A percentile compares a stretch with the other conserved stretches of the same genome.
These are phyloP conservation scores for Marmota monax DNA, from an alignment of 2,113 vertebrate genomes.

Conservation along the genomic window DNA sequence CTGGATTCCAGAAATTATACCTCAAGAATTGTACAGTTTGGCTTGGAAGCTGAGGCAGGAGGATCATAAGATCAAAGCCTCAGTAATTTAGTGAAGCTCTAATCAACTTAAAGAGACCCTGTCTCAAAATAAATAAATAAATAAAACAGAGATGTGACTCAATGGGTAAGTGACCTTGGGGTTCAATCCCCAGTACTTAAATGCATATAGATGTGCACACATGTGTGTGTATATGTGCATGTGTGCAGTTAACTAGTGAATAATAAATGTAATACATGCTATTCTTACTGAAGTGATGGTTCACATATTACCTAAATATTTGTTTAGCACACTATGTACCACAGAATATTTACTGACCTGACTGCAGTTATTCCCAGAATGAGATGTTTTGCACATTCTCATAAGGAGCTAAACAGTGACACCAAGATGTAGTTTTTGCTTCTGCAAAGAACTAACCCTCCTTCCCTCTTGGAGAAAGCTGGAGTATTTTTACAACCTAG, in stretches of 20 bases:
- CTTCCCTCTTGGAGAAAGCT: not conserved
- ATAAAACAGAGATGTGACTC: no score
- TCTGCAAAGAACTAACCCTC: not conserved
- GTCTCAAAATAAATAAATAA: no score
- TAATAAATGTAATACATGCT: no score
- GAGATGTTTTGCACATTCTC: not conserved
- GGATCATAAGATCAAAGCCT: no score
- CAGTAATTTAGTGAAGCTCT: no score
- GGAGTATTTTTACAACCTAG: not conserved
- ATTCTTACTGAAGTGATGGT: not conserved
- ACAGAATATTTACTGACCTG: not conserved
- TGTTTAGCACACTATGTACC: not conserved
- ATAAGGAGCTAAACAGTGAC: not conserved
- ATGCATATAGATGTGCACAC: no score
- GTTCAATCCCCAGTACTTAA: no score
- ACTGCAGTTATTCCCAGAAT: not conserved
- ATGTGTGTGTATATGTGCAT: no score
- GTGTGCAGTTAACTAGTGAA: not conserved
- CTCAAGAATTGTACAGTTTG: not conserved
- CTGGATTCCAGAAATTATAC: not conserved
- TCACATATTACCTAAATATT: not conserved
- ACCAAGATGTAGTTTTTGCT: not conserved
- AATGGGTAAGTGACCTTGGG: no score
- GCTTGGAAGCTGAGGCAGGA: no score
- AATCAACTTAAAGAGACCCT: no score